Percentiles rank a stretch among this genome's conserved stretches.
Conservation (phyloP, 1,140 invertebrate genomes). For the Drosophila seguyi region DNA sequence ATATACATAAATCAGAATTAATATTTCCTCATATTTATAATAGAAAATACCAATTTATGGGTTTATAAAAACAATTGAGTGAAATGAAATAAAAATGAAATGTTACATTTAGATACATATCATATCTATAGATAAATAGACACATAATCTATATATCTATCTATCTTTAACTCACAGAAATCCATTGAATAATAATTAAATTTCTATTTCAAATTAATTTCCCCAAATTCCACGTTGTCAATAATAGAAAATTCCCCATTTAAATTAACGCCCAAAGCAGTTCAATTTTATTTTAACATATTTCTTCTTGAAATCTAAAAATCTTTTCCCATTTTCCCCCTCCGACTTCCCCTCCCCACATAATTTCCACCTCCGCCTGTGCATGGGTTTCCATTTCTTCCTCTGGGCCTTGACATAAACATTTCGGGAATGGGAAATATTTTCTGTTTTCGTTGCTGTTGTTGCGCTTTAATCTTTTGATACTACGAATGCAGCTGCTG, state of each 20-base stretch:
- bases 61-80: too few species aligned
- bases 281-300: conserved; percentile 10
- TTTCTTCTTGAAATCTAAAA: conserved; percentile 27
- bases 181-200: not conserved
- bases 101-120: too few species aligned
- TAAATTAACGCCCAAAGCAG: conserved; percentile 7
- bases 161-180: not conserved
- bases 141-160: too few species aligned
- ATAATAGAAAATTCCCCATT: conserved; percentile 21
- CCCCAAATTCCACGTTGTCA: not conserved
- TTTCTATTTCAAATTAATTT: not conserved
- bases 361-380: conserved; percentile 36
- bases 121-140: too few species aligned
- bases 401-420: conserved; percentile 53
- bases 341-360: not conserved
- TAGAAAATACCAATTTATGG: too few species aligned
- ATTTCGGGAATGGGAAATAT: conserved; percentile 67
- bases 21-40: too few species aligned
- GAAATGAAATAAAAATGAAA: too few species aligned
- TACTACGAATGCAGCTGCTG: conserved; percentile 69
- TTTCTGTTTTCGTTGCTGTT: conserved; percentile 54
- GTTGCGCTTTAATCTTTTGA: conserved; percentile 77
- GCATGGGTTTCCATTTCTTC: conserved; percentile 63
- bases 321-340: conserved; percentile 19
- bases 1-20: too few species aligned